Conservation (phyloP, 2,888 invertebrate genomes). For the Sarcophaga rosellei region DNA sequence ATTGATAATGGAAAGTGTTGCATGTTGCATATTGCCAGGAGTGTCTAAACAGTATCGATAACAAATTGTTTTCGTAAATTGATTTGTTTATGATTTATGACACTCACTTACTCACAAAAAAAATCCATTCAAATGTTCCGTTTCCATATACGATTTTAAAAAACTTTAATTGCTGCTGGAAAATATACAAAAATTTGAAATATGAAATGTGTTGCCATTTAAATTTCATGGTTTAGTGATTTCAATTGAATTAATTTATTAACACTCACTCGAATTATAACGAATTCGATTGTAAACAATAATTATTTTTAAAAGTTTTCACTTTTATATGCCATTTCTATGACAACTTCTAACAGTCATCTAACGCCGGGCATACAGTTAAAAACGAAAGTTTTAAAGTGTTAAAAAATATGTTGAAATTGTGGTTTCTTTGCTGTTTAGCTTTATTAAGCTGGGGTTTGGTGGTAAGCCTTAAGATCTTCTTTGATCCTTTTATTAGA, state of each 20-base stretch:
- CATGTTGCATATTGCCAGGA: constrained; percentile 1
- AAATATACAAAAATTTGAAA: not conserved
- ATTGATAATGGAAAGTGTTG: constrained; percentile 13
- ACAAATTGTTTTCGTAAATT: constrained; percentile 65
- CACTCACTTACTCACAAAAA: constrained; percentile 30
- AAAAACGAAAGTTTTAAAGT: not conserved
- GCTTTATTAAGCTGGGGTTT: not conserved
- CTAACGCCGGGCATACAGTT: not conserved
- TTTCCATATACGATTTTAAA: not conserved
- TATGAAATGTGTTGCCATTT: not conserved
- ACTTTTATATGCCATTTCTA: not conserved
- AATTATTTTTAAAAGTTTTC: not conserved
- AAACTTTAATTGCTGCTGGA: not conserved
- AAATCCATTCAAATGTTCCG: not conserved
- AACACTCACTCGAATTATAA: not conserved
- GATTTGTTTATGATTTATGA: constrained; percentile 69
- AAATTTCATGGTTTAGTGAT: constrained; percentile 42
- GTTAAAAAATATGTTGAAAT: constrained; percentile 11
- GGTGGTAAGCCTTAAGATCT: constrained; percentile 10
- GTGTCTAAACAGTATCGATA: constrained; percentile 52
- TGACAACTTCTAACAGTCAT: not conserved
- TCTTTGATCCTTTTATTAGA: not conserved
- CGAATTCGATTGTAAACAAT: not conserved
- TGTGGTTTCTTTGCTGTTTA: not conserved
- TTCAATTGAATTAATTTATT: constrained; percentile 10